Conservation (phyloP, 2,113 vertebrate species). For the Silurus glanis region DNA sequence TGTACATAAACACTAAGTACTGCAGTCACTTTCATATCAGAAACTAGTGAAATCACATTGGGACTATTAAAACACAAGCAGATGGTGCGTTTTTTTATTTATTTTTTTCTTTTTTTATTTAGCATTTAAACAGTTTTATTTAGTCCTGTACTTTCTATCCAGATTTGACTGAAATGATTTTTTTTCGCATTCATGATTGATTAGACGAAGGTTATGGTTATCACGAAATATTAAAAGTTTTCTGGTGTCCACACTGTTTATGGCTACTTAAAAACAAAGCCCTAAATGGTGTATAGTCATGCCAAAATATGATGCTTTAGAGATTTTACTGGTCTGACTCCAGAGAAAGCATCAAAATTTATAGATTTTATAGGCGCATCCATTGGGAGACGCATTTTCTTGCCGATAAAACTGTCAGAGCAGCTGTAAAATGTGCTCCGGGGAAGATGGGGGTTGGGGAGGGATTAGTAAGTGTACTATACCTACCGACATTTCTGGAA, state of each 20-base stretch:
- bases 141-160: neutral
- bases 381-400: conserved; percentile 15
- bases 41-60: neutral
- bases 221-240: neutral
- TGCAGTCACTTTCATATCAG: neutral
- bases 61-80: neutral
- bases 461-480: neutral
- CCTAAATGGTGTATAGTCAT: neutral
- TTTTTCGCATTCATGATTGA: neutral
- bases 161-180: neutral
- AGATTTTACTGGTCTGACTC: neutral
- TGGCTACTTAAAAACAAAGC: neutral
- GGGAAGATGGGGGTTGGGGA: neutral
- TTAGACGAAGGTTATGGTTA: neutral
- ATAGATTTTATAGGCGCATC: conserved; percentile 3
- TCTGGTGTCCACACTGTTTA: neutral
- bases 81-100: neutral
- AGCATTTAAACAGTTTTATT: neutral
- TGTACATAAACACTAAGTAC: neutral
- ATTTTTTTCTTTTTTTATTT: neutral
- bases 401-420: conserved; percentile 27
- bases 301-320: neutral
- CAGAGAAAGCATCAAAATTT: neutral
- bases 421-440: neutral
- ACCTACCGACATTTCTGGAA: neutral